Conservation (phyloP, 2,888 invertebrate genomes). For the Hetaerina titia region DNA sequence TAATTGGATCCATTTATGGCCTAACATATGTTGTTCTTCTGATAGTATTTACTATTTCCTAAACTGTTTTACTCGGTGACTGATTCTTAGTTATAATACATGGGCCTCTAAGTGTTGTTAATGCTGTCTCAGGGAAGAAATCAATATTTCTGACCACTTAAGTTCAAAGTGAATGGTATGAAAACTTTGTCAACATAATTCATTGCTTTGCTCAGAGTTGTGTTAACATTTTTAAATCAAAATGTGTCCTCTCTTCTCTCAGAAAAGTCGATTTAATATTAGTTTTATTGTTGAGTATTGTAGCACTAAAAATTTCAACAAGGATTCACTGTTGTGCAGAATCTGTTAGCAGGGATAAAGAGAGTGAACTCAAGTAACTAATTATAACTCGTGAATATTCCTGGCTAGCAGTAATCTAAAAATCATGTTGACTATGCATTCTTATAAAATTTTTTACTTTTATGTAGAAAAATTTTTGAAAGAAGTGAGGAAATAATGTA, state of each 20-base stretch:
- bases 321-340: neutral
- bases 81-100: constrained; percentile 4
- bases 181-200: neutral
- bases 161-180: neutral
- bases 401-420: neutral
- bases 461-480: neutral
- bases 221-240: neutral
- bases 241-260: neutral
- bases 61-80: neutral
- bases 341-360: neutral
- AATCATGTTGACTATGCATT: neutral
- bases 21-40: neutral
- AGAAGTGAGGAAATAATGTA: neutral
- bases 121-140: constrained; percentile 50
- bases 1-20: neutral
- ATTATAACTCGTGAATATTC: neutral
- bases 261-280: neutral
- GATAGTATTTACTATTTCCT: neutral
- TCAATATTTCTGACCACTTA: constrained; percentile 36
- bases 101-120: constrained; percentile 36
- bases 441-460: neutral
- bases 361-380: neutral
- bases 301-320: neutral
- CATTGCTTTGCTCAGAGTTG: neutral
- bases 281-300: neutral